Evolutionary conservation across 2,888 invertebrate genomes (phyloP).

Genomic region (Xylota segnis): DNA sequence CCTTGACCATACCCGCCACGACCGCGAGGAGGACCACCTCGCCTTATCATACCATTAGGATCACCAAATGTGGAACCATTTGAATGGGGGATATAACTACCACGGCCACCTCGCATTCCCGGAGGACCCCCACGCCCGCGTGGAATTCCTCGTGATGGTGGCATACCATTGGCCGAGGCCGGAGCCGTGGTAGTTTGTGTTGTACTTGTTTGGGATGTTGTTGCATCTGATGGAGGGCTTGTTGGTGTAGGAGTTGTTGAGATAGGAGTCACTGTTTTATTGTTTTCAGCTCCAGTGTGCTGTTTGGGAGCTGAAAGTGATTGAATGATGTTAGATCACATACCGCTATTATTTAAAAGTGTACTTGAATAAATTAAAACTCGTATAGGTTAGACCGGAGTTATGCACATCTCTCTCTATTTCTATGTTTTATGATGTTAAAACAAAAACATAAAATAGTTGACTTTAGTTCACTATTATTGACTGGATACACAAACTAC

Average conservation of each 20-base stretch:
- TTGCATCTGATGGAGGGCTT: slow-evolving; percentile 74
- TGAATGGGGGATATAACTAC: slow-evolving; percentile 82
- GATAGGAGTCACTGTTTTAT: slow-evolving; percentile 83
- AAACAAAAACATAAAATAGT: no score
- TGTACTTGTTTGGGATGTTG: slow-evolving; percentile 72
- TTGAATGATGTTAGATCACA: background rate
- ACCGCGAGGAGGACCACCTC: slow-evolving; percentile 83
- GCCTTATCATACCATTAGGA: slow-evolving; percentile 80
- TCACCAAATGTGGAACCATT: slow-evolving; percentile 80
- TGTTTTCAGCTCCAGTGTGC: slow-evolving; percentile 83
- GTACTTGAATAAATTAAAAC: no score
- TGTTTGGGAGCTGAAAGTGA: slow-evolving; percentile 81
- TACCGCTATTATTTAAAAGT: no score
- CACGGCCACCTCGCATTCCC: slow-evolving; percentile 81
- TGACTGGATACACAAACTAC: no score
- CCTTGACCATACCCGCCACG: slow-evolving; percentile 83
- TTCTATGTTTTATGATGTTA: no score
- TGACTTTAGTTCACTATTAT: no score
- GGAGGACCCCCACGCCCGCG: slow-evolving; percentile 82
- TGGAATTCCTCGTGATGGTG: slow-evolving; percentile 78
- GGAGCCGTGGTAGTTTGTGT: slow-evolving; percentile 66
- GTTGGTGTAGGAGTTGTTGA: slow-evolving; percentile 79
- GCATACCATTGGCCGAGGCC: slow-evolving; percentile 67
- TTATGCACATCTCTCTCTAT: no score
- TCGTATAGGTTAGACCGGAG: no score